Evolutionary conservation across 2,113 vertebrate genomes (phyloP).

Genomic region (Vulpes ferrilata): DNA sequence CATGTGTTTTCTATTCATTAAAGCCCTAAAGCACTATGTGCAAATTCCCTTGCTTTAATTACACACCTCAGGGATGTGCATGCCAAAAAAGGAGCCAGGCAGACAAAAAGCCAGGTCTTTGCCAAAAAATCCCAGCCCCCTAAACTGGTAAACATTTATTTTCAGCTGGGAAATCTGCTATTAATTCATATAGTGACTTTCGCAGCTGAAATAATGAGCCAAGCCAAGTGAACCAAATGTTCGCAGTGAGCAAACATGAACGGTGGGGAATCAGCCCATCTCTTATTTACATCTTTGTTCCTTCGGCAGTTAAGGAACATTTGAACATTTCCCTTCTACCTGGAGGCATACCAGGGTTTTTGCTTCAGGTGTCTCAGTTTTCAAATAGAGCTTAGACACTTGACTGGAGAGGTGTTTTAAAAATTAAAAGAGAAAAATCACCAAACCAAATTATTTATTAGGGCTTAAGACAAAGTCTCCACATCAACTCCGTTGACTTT

Average conservation of each 20-base stretch:
- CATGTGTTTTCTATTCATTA: constrained; percentile 89
- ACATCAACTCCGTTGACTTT: background rate
- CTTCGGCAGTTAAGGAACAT: constrained; percentile 80
- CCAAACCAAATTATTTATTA: constrained; percentile 34
- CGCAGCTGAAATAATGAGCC: constrained; percentile 90
- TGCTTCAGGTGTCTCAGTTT: background rate
- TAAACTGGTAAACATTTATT: constrained; percentile 91
- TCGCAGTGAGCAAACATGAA: constrained; percentile 87
- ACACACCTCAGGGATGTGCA: constrained; percentile 89
- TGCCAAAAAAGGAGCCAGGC: constrained; percentile 85
- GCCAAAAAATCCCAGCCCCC: constrained; percentile 85
- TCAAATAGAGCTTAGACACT: background rate
- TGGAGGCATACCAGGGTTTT: background rate
- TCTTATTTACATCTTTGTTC: constrained; percentile 86
- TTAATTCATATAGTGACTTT: constrained; percentile 91
- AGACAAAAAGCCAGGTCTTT: constrained; percentile 88
- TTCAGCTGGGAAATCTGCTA: constrained; percentile 90
- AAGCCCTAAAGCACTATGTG: constrained; percentile 86
- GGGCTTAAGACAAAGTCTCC: background rate
- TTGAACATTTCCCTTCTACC: constrained; percentile 49
- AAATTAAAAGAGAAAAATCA: constrained; percentile 30
- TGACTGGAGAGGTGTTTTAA: background rate
- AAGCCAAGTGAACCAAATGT: constrained; percentile 89
- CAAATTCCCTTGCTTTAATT: constrained; percentile 91
- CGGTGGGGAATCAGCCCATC: constrained; percentile 86